Conservation (phyloP, 2,113 vertebrate species). For the Dolichotis patagonum region DNA sequence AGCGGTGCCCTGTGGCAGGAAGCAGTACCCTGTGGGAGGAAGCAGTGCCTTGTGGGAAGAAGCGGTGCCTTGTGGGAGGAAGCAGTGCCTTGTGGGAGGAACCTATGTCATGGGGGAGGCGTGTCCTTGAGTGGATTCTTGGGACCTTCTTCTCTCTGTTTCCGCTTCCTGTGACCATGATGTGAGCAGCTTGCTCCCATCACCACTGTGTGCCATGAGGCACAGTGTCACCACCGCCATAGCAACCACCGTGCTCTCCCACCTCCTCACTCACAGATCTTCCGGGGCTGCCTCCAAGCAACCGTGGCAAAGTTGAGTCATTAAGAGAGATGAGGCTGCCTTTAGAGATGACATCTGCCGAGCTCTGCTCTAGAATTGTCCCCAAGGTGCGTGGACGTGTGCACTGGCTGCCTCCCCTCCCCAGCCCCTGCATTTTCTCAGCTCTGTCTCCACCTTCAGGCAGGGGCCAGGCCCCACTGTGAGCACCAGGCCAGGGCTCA, state of each 20-base stretch:
- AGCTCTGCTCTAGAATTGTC: neutral
- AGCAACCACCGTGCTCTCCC: neutral
- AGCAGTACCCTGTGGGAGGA: too few relatives aligned
- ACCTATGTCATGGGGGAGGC: neutral
- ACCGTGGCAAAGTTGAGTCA: neutral
- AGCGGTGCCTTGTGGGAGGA: neutral
- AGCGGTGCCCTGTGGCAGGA: too few relatives aligned
- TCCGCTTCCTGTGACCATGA: neutral
- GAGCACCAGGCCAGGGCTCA: neutral
- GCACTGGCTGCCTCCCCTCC: neutral
- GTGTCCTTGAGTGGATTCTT: neutral
- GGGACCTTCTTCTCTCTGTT: neutral
- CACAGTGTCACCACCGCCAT: neutral
- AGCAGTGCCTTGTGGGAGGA: too few relatives aligned
- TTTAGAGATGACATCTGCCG: neutral
- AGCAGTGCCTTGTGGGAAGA: too few relatives aligned
- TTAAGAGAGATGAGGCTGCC: accelerated
- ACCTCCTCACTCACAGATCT: accelerated
- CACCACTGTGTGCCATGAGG: neutral
- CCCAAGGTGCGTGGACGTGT: neutral
- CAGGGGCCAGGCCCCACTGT: accelerated
- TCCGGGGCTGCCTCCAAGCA: neutral
- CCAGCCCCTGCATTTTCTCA: neutral
- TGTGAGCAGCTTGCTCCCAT: neutral
- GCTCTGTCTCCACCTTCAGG: neutral